A percentile compares a stretch with the other conserved stretches of the same genome.
These are phyloP conservation scores for Drosophila paulistorum DNA, from an alignment of 1,140 invertebrate genomes.

Conservation along the genomic window DNA sequence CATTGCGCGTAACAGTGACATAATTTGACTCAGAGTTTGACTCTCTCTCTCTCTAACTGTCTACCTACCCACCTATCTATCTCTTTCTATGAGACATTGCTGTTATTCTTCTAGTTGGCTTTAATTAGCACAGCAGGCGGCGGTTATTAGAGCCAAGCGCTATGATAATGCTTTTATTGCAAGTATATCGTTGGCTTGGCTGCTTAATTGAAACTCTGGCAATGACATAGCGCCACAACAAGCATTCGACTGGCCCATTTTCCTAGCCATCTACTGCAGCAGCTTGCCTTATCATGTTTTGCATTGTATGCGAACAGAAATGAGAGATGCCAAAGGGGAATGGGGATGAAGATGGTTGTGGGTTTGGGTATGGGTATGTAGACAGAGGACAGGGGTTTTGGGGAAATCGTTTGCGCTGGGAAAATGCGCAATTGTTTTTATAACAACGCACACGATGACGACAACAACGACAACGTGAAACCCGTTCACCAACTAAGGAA, in stretches of 20 bases:
- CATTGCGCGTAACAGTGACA: slow-evolving; percentile 80
- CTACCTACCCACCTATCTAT: no score
- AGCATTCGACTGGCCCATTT: slow-evolving; percentile 50
- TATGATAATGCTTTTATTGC: slow-evolving; percentile 24
- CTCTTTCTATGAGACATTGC: neutral
- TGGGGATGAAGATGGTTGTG: slow-evolving; percentile 17
- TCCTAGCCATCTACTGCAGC: slow-evolving; percentile 23
- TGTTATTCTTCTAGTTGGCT: slow-evolving; percentile 1
- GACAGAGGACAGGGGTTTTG: neutral
- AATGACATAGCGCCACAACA: slow-evolving; percentile 60
- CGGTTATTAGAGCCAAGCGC: slow-evolving; percentile 64
- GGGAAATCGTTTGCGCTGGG: slow-evolving; percentile 36
- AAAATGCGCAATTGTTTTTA: slow-evolving; percentile 76
- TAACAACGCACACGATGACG: slow-evolving; percentile 16
- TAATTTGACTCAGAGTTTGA: slow-evolving; percentile 56
- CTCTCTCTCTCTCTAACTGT: neutral
- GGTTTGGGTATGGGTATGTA: neutral
- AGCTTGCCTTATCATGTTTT: slow-evolving; percentile 41
- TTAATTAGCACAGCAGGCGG: slow-evolving; percentile 50
- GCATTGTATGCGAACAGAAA: slow-evolving; percentile 59
- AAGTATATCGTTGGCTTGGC: slow-evolving; percentile 26
- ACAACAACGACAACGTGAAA: slow-evolving; percentile 35
- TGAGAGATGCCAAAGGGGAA: slow-evolving; percentile 1
- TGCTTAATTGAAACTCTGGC: slow-evolving; percentile 46
- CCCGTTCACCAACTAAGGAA: slow-evolving; percentile 60